Evolutionary conservation across 2,113 vertebrate genomes (phyloP).

Genomic region (Tichodroma muraria): DNA sequence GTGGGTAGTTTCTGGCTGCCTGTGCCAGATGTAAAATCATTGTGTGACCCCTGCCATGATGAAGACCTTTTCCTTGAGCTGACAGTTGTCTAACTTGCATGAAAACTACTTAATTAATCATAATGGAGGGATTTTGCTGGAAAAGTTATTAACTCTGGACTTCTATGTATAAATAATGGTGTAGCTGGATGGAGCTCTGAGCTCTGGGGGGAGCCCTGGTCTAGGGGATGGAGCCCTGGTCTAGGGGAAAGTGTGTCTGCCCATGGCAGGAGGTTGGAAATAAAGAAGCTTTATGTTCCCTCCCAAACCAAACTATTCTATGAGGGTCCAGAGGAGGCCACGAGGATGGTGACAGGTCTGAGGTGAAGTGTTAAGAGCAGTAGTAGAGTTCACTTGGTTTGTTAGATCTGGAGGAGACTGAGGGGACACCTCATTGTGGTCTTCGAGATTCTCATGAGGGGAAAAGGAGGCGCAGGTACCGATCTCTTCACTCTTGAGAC

Average conservation of each 20-base stretch:
- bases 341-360: not conserved
- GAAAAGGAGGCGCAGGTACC: accelerated
- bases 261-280: not conserved
- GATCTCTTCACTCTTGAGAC: not conserved
- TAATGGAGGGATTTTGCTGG: not conserved
- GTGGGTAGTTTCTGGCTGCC: not conserved
- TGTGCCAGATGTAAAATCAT: not conserved
- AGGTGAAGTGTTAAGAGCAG: not conserved
- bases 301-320: no score
- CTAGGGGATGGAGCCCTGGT: not conserved
- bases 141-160: not conserved
- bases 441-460: not conserved
- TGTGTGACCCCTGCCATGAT: no score
- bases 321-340: not conserved
- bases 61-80: not conserved
- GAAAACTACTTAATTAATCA: not conserved
- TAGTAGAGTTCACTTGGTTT: not conserved
- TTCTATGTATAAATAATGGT: not conserved
- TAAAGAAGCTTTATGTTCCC: no score
- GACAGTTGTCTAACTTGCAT: no score
- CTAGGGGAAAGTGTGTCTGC: not conserved
- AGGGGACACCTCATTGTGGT: no score
- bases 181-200: not conserved
- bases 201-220: not conserved
- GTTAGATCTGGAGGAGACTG: no score